A percentile compares a stretch with the other conserved stretches of the same genome.
These are phyloP conservation scores for Odobenus rosmarus DNA, from an alignment of 2,113 vertebrate species.

Conservation along the genomic window DNA sequence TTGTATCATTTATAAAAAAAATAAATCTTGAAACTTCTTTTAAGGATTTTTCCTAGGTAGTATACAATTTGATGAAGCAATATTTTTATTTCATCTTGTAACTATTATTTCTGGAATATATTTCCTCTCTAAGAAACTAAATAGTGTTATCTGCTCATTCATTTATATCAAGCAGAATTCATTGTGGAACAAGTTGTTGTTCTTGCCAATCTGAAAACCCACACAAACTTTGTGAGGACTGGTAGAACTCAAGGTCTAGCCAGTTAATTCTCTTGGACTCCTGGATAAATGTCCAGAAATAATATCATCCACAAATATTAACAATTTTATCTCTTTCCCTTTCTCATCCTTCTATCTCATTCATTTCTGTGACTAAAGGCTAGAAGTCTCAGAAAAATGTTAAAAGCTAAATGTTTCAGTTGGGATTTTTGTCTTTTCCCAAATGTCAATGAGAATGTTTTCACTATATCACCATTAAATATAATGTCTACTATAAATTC, in stretches of 20 bases:
- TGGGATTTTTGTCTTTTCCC: neutral
- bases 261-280: neutral
- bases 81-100: neutral
- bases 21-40: neutral
- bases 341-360: neutral
- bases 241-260: neutral
- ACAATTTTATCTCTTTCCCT: neutral
- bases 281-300: neutral
- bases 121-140: neutral
- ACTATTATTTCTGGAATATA: neutral
- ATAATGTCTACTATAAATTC: neutral
- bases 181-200: neutral
- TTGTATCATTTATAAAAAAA: neutral
- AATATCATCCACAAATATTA: neutral
- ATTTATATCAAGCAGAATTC: neutral
- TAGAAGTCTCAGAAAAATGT: neutral
- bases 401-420: neutral
- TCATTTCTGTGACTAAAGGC: neutral
- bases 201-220: neutral
- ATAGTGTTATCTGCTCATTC: neutral
- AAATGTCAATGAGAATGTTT: neutral
- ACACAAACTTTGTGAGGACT: neutral
- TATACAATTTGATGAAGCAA: neutral
- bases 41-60: neutral
- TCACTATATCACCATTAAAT: neutral